Base-by-base conservation (phyloP, 2,888 invertebrate species). In the Melolontha melolontha region DNA sequence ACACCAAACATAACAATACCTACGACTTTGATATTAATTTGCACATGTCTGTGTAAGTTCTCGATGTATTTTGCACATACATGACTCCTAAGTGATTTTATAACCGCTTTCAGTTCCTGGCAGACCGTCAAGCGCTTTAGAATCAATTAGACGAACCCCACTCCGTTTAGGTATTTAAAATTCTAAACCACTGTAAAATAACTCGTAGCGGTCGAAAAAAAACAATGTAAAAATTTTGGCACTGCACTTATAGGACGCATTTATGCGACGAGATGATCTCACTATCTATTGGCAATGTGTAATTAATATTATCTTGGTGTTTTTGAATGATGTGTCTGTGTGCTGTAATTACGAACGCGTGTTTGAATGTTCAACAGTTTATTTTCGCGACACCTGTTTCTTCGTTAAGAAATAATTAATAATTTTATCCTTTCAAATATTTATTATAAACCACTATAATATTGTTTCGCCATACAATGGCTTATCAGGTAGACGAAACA, bases 181-280 rank as follows among this genome's bases (percentile, higher is more conserved):
- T 79, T 79, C 73, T 79, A 80, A 80, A 73, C 81, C 72, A 77
- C 80, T 79, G 79, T 80, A 81, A 81, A 78, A 73, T 76, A 71
- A 55, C 44, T 64, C 34, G 8, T 34, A 10, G 34, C 6, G 7
- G 10, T 34, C 34, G 42, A 55, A 49, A 63, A 63, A 67, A 51
- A 67, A 57, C 29, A 40, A 57, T 11, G 22, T 7, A 29, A 57
- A 41, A 40, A 22, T 40, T 55, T 47, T 62, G 59, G 59, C 59
- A 62, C 29, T 1, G 11, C 5, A 62, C 59, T 16, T 8, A 11
- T 1, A 34, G 12, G 49, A 62, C 39, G 34, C 34, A 34, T 34
- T 34, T 47, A 22, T 11, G 16, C 16, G 10, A 34, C 47, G 34
- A 47, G 34, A 12, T 55, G 39, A 66, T 51, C 51, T 55, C 41